These are phyloP conservation scores for Zaprionus davidi DNA, from an alignment of 1,140 invertebrate species.

Conservation along the genomic window DNA sequence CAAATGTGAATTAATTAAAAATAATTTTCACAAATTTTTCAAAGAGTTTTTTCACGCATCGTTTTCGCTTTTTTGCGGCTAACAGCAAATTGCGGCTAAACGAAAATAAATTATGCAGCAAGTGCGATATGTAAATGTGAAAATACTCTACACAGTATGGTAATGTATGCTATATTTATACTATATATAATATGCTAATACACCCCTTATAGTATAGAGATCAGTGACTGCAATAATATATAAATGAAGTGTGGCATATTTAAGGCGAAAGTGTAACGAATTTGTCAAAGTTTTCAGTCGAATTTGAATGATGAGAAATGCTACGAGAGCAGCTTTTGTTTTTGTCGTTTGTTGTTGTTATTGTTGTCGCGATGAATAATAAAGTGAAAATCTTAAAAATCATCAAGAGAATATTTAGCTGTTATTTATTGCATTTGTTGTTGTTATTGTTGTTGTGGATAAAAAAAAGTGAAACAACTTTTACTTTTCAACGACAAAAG, in stretches of 20 bases:
- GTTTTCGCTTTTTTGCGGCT: conserved; percentile 1
- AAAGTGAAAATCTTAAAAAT: conserved; percentile 47
- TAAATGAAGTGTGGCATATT: conserved; percentile 15
- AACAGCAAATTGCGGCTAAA: conserved; percentile 20
- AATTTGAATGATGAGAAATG: conserved; percentile 13
- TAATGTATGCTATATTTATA: neutral
- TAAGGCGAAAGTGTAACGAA: conserved; percentile 44
- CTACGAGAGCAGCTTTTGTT: conserved; percentile 12
- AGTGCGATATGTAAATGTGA: conserved; percentile 10
- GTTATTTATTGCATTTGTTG: conserved; percentile 29
- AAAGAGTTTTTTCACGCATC: neutral
- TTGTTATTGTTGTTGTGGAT: conserved; percentile 49
- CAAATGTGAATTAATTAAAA: conserved; percentile 68
- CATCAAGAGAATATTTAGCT: conserved; percentile 71
- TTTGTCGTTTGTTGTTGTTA: conserved; percentile 15
- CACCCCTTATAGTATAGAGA: neutral
- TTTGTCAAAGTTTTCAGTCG: conserved; percentile 22
- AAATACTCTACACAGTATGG: neutral
- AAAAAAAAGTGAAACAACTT: conserved; percentile 74
- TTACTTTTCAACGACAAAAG: conserved; percentile 75
- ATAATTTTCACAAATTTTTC: conserved; percentile 67
- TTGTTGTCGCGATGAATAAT: conserved; percentile 39
- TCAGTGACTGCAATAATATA: neutral
- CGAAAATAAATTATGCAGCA: conserved; percentile 37
- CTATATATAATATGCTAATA: neutral